phyloP scores from a whole-genome alignment of 2,888 invertebrate species.

The Phalera bucephala region DNA sequence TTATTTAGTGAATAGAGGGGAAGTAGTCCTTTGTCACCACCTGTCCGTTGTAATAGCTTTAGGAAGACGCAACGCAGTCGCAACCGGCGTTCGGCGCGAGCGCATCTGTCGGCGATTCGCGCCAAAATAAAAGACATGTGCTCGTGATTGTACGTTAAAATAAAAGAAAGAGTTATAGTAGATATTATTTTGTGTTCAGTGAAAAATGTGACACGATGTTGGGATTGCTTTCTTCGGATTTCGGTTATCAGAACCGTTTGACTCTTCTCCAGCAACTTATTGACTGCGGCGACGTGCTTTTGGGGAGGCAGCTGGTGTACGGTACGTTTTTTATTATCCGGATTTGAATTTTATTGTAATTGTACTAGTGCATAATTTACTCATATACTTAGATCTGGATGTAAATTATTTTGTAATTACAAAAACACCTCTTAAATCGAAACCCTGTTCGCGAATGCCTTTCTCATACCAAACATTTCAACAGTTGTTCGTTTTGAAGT shows the following conservation, averaged over 20 bases:
- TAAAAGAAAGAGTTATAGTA: constrained; percentile 5
- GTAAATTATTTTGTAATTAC: too few relatives aligned
- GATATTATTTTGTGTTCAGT: constrained; percentile 6
- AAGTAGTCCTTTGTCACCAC: constrained; percentile 76
- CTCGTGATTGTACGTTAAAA: constrained; percentile 25
- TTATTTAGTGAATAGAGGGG: constrained; percentile 52
- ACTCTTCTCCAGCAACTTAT: constrained; percentile 70
- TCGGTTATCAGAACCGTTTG: constrained; percentile 66
- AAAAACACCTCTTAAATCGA: too few relatives aligned
- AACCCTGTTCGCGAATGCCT: too few relatives aligned
- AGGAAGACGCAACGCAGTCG: constrained; percentile 68
- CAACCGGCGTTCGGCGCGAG: constrained; percentile 53
- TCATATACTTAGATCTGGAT: too few relatives aligned
- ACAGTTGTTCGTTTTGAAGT: not conserved
- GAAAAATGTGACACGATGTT: constrained; percentile 55
- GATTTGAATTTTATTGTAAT: too few relatives aligned
- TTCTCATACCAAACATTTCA: too few relatives aligned
- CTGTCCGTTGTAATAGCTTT: constrained; percentile 74
- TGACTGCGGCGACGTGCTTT: constrained; percentile 66
- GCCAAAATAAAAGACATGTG: constrained; percentile 58
- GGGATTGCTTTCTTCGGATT: constrained; percentile 70
- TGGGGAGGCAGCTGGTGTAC: constrained; percentile 58
- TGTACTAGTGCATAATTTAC: too few relatives aligned
- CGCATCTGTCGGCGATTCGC: constrained; percentile 72
- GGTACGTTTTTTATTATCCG: constrained; percentile 42